These are phyloP conservation scores for Allophyes oxyacanthae DNA, from an alignment of 2,888 invertebrate genomes.

Conservation along the genomic window DNA sequence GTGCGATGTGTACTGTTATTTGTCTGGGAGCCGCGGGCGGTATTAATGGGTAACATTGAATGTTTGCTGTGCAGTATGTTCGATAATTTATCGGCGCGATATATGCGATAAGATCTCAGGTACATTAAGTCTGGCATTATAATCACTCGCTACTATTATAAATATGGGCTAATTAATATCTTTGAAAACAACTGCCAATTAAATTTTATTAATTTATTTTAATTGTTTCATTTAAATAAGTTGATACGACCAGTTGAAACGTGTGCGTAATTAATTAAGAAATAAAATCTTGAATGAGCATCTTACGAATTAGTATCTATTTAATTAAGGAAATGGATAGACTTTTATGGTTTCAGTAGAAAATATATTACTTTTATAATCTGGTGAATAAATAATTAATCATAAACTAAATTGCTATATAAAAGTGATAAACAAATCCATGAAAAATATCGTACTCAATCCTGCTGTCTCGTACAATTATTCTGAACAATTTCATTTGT, in stretches of 20 bases:
- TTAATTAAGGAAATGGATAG: conserved; percentile 3
- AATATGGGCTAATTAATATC: conserved; percentile 45
- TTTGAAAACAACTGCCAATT: conserved; percentile 16
- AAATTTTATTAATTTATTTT: conserved; percentile 15
- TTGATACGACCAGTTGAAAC: background rate
- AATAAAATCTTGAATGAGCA: background rate
- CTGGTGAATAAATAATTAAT: too few relatives aligned
- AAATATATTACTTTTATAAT: too few relatives aligned
- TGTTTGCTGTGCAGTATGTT: conserved; percentile 67
- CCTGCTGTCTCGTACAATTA: too few relatives aligned
- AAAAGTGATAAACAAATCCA: too few relatives aligned
- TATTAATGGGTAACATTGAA: conserved; percentile 66
- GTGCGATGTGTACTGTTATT: conserved; percentile 43
- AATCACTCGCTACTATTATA: conserved; percentile 30
- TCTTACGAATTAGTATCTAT: background rate
- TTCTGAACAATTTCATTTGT: too few relatives aligned
- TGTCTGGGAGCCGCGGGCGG: conserved; percentile 54
- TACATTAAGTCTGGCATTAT: conserved; percentile 45
- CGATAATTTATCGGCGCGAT: conserved; percentile 51
- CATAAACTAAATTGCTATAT: too few relatives aligned
- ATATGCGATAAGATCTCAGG: conserved; percentile 44
- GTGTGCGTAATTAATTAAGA: conserved; percentile 8
- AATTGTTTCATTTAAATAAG: background rate
- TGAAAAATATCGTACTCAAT: too few relatives aligned
- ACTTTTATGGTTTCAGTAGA: too few relatives aligned